Conservation (phyloP, 2,888 invertebrate species). For the Dryocosmus kuriphilus region DNA sequence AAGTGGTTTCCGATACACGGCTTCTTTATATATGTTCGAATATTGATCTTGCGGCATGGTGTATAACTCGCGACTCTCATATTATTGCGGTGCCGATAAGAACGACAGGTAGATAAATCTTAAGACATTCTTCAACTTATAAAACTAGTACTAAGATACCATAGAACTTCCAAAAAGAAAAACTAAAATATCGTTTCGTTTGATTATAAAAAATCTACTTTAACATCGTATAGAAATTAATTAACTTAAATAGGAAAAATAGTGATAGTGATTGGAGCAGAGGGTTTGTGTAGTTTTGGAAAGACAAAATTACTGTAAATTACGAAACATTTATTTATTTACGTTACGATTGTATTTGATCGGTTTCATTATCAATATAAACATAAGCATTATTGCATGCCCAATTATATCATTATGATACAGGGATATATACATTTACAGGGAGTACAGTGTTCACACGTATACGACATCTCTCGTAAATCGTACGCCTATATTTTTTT, state of each 20-base stretch:
- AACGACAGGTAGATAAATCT: background rate
- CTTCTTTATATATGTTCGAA: conserved; percentile 61
- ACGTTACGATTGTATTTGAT: conserved; percentile 71
- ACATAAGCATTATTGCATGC: conserved; percentile 72
- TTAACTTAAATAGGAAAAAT: no score
- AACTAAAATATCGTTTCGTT: no score
- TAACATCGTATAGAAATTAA: no score
- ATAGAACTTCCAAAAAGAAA: no score
- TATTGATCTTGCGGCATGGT: conserved; percentile 60
- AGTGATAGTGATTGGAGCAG: background rate
- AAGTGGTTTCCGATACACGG: conserved; percentile 60
- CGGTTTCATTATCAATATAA: conserved; percentile 72
- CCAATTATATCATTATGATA: conserved; percentile 70
- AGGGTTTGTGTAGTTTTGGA: background rate
- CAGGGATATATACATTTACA: conserved; percentile 72
- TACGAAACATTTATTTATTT: conserved; percentile 72
- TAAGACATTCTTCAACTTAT: background rate
- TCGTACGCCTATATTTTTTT: conserved; percentile 57
- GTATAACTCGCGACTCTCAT: background rate
- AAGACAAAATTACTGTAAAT: conserved; percentile 19
- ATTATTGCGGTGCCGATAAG: background rate
- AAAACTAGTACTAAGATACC: no score
- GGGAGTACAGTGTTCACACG: conserved; percentile 67
- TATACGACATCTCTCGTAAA: conserved; percentile 63
- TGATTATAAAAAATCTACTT: no score